A percentile compares a stretch with the other conserved stretches of the same genome.
phyloP scores from a whole-genome alignment of 1,140 invertebrate genomes.

The Neelides sp. region DNA sequence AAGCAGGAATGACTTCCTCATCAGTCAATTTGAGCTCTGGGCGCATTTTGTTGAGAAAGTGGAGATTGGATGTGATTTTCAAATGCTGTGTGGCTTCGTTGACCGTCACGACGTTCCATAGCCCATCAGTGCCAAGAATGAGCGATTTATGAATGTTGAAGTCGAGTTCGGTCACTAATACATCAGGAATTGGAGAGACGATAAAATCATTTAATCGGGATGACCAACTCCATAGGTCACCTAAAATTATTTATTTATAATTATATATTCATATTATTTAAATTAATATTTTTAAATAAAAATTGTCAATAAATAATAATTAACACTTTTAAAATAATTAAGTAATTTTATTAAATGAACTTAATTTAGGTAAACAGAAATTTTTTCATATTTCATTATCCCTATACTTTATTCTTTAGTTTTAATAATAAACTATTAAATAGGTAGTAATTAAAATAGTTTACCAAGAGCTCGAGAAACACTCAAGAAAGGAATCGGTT shows the following conservation, averaged over 20 bases:
- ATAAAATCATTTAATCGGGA: not conserved
- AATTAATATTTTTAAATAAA: not conserved
- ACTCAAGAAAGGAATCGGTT: too few species aligned
- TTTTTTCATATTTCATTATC: not conserved
- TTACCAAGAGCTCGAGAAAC: too few species aligned
- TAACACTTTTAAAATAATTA: not conserved
- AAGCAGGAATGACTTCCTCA: too few species aligned
- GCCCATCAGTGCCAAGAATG: not conserved
- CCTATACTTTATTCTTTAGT: not conserved
- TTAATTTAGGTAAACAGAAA: too few species aligned
- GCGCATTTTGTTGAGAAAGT: too few species aligned
- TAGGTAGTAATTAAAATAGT: too few species aligned
- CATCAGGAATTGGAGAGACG: not conserved
- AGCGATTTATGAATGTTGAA: not conserved
- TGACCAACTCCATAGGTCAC: not conserved
- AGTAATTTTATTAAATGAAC: too few species aligned
- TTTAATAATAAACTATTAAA: not conserved
- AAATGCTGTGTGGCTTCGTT: not conserved
- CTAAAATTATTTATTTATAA: not conserved
- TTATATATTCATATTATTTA: too few species aligned
- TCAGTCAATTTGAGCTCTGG: too few species aligned
- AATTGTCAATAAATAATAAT: not conserved
- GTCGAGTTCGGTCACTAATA: not conserved
- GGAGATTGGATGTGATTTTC: not conserved
- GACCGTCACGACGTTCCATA: not conserved